Conservation (phyloP, 1,140 invertebrate species). For the Colletes latitarsis region DNA sequence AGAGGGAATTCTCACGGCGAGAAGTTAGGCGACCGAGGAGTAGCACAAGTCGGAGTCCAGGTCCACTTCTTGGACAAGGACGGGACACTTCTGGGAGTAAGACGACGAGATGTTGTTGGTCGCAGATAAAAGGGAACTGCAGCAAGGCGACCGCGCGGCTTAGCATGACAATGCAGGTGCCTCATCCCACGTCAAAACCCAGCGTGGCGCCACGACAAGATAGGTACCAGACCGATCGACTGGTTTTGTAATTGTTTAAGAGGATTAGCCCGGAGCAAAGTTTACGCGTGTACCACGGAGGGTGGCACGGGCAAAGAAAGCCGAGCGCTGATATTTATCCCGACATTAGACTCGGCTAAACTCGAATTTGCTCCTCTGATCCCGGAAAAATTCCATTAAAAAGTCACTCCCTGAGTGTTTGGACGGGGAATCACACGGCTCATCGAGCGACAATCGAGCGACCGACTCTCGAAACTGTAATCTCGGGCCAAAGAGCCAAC, state of each 20-base stretch:
- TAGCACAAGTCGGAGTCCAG: no score
- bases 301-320: background rate
- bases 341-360: slow-evolving; percentile 59
- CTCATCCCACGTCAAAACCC: slow-evolving; percentile 80
- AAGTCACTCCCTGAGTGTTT: slow-evolving; percentile 22
- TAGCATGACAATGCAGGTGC: slow-evolving; percentile 81
- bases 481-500: background rate
- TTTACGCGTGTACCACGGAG: slow-evolving; percentile 67
- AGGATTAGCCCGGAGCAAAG: slow-evolving; percentile 71
- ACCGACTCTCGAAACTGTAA: background rate
- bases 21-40: no score
- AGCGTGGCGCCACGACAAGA: slow-evolving; percentile 76
- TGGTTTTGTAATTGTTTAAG: slow-evolving; percentile 77
- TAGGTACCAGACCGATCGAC: slow-evolving; percentile 68
- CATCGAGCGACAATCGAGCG: slow-evolving; percentile 9
- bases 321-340: slow-evolving; percentile 62
- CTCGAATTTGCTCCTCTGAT: slow-evolving; percentile 57
- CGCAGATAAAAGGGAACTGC: slow-evolving; percentile 61
- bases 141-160: slow-evolving; percentile 68
- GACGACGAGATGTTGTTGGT: slow-evolving; percentile 55
- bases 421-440: slow-evolving; percentile 41
- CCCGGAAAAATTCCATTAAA: slow-evolving; percentile 56
- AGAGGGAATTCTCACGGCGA: no score
- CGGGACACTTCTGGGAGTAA: slow-evolving; percentile 12
- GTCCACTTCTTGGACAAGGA: slow-evolving; percentile 16